Evolutionary conservation across 2,888 invertebrate genomes (phyloP), one percentile per base, ranked within the genome.

Genomic region (Trachelus tabidus): DNA sequence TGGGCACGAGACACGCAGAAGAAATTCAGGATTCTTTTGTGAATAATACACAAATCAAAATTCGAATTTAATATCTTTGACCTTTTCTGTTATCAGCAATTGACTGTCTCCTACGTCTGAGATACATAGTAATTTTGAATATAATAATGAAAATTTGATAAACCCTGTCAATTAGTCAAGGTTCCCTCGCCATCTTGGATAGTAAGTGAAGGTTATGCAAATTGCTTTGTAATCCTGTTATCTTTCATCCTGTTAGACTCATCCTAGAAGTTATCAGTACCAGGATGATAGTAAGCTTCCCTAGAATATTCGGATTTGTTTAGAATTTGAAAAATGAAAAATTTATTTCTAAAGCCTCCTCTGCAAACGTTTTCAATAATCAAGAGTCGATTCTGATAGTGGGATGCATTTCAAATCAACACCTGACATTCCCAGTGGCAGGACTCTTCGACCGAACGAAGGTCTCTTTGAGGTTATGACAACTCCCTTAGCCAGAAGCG

Each of bases 141-240:
- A 56, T 23, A 15, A 56, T 56, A 23, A 56, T 23, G 56, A 56
- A 56, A 56, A 56, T 56, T 56, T 56, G 6, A 56, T 56, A 1
- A 56, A 56, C 56, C 6, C 56, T 56, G 56, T 56, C 56, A 56
- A 23, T 56, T 56, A 56, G 23, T 2, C 2, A 56, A 23, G 56
- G 6, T 23, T 9, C 23, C 15, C 4, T 6, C 9, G 56, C 56
- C 23, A 56, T 56, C 56, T 56, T 56, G 56, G 56, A 23, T 56
- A 56, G 85, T 85, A 89, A 88, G 77, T 80, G 83, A 84, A 86
- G 89, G 89, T 90, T 90, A 91, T 91, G 91, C 90, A 91, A 90
- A 91, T 91, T 91, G 91, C 91, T 91, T 91, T 89, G 87, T 91
- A 91, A 91, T 89, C 89, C 89, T 86, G 88, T 91, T 91, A 91